A percentile compares a stretch with the other conserved stretches of the same genome.
Conservation (phyloP, 2,888 invertebrate species). For the Lagria hirta region DNA sequence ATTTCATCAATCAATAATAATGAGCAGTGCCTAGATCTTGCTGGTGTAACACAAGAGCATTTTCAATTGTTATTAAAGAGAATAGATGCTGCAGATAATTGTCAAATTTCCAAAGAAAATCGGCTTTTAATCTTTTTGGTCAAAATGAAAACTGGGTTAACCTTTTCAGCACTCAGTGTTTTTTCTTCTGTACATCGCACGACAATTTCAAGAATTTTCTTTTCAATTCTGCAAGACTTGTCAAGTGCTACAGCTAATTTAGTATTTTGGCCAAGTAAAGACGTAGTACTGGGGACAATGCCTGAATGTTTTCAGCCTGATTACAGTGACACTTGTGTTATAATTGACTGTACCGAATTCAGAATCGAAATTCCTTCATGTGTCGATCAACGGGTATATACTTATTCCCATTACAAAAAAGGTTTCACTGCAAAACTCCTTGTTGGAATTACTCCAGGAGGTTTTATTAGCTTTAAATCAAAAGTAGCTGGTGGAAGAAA, state of each 20-base stretch:
- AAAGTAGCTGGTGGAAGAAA: slow-evolving; percentile 28
- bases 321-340: slow-evolving; percentile 9
- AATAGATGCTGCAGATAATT: neutral
- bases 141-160: slow-evolving; percentile 1
- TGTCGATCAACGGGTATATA: neutral
- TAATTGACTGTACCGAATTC: slow-evolving; percentile 21
- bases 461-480: slow-evolving; percentile 30
- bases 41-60: slow-evolving; percentile 2
- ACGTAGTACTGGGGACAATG: slow-evolving; percentile 5
- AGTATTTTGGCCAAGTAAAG: slow-evolving; percentile 14
- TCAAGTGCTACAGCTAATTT: neutral
- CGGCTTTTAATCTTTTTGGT: slow-evolving; percentile 3
- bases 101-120: slow-evolving; percentile 3
- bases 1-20: slow-evolving; percentile 1
- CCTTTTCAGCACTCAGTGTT: neutral
- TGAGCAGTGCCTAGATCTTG: neutral
- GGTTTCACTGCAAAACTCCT: slow-evolving; percentile 3
- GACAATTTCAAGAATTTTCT: neutral
- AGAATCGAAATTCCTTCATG: slow-evolving; percentile 7
- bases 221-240: neutral
- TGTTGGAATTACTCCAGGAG: slow-evolving; percentile 20
- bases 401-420: slow-evolving; percentile 4
- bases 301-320: slow-evolving; percentile 9
- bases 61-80: neutral
- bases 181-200: slow-evolving; percentile 1